phyloP scores from a whole-genome alignment of 2,797 vertebrate genomes.

The Myoxocephalus aenaeus region DNA sequence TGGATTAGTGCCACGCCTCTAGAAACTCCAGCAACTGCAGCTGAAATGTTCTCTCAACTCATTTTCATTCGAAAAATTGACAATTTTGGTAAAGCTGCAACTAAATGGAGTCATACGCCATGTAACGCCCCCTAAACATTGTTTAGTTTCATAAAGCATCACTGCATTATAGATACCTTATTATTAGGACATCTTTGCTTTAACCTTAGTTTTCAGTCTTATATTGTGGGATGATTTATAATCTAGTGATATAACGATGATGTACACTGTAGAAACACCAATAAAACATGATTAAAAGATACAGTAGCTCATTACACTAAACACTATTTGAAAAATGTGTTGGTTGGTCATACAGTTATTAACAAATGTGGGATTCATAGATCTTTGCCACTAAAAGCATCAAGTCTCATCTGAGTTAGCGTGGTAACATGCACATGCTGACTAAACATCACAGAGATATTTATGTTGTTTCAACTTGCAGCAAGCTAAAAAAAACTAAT shows the following conservation, averaged over 20 bases:
- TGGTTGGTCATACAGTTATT: not conserved
- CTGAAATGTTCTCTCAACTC: slow-evolving; percentile 7
- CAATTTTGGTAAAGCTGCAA: slow-evolving; percentile 13
- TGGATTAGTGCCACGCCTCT: slow-evolving; percentile 31
- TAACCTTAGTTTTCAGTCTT: not conserved
- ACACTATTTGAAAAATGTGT: not conserved
- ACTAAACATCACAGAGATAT: not conserved
- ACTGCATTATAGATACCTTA: slow-evolving; percentile 5
- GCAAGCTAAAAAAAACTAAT: not conserved
- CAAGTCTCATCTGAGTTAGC: not conserved
- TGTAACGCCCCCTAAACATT: not conserved
- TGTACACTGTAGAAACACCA: slow-evolving; percentile 18
- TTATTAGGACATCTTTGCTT: not conserved
- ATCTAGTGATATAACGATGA: not conserved
- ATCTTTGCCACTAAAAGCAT: not conserved
- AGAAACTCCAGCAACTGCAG: slow-evolving; percentile 4
- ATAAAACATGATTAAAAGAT: not conserved
- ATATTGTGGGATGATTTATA: not conserved
- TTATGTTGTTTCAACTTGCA: too few relatives aligned
- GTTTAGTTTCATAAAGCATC: not conserved
- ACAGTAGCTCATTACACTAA: not conserved
- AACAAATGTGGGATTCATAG: not conserved
- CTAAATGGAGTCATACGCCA: not conserved
- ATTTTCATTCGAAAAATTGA: slow-evolving; percentile 28
- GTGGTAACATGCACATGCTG: not conserved